Evolutionary conservation across 2,113 vertebrate species (phyloP), one percentile per base, ranked within the genome.

Genomic region (Leucosticte australis): DNA sequence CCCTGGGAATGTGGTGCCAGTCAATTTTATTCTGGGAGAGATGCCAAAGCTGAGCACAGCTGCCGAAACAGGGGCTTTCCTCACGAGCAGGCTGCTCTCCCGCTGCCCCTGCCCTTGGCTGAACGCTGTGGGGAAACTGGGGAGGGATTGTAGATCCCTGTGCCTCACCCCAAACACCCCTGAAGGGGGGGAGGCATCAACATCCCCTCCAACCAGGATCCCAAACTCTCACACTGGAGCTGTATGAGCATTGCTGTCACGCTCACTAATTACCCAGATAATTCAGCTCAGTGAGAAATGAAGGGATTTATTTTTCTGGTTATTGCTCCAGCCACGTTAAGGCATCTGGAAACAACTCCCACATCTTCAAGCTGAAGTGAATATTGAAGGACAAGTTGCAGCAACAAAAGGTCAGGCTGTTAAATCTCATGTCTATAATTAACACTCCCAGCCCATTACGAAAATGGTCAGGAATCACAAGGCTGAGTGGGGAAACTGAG

Each of bases 11-110:
- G 83, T 7, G 23, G 73, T 95, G 93, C 90, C 93, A 83, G 80
- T 90, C 11, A 24, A 1, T 94, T 97, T 86, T 68, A 53, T 94
- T 89, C 92, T 41, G 93, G 96, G 95, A 96, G 76, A 64, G 65
- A 39, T 53, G 95, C 94, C 95, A 96, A 88, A 81, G 76, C 86
- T n/a, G 71, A 92, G 83, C 62, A 63, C 96, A 95, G 95, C 95
- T 97, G 95, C 77, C 0, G 26, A 96, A 95, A 91, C 57, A 56
- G 47, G 83, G 93, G 69, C 39, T 91, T 96, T 97, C 96, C 95
- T 95, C 96, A 95, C 6, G 69, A 81, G 44, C 80, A 59, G 13
- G 18, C 76, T 89, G 89, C 83, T 57, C 56, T 81, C 52, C 55
- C 0, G 0, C 79, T 6, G 6, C 68, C 76, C 80, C 83, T 80